Base-by-base conservation (phyloP, 2,888 invertebrate genomes). In the Parnassius glacialis region DNA sequence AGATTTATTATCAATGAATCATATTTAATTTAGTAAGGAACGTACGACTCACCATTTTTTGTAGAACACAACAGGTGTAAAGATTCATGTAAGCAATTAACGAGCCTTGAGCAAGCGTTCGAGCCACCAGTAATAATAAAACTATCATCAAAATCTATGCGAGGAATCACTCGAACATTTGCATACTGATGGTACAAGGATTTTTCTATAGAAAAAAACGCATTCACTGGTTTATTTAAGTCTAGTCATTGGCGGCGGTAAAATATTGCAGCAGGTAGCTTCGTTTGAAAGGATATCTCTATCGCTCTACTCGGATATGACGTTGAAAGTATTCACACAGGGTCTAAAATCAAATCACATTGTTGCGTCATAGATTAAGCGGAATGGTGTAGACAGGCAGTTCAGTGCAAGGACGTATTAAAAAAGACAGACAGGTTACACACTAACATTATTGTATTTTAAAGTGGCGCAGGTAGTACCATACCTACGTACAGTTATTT, bases 271-370 rank as follows among this genome's bases (percentile, higher is more conserved):
- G 73, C 75, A 77, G 74, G 80, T 79, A 80, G 71, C 70, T 58
- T 61, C 52, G 52, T 65, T 73, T 75, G 73, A 78, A 75, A 75
- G 79, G 77, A 81, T 80, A 83, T 81, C 81, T 80, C 78, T 76
- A 78, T 73, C 72, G 73, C 69, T 64, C 62, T 65, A 67, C 66
- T 73, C 73, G 77, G 78, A 79, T 81, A 71, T 78, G 74, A 77
- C 71, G 77, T 74, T 72, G 76, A 75, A 73, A 73, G 74, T 75
- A 76, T 76, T 78, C 79, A 78, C 75, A 74, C 72, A 79, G 79
- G 76, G 78, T 72, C 74, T 72, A 71, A 73, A 74, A 71, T 72
- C 67, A 71, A 79, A 81, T 84, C 81, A 83, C 80, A 75, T 71
- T 69, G 65, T 62, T 59, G 61, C 52, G 50, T 10, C 78, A 79